Evolutionary conservation across 2,888 invertebrate genomes (phyloP).

Genomic region (Scrobipalpa atriplicella): DNA sequence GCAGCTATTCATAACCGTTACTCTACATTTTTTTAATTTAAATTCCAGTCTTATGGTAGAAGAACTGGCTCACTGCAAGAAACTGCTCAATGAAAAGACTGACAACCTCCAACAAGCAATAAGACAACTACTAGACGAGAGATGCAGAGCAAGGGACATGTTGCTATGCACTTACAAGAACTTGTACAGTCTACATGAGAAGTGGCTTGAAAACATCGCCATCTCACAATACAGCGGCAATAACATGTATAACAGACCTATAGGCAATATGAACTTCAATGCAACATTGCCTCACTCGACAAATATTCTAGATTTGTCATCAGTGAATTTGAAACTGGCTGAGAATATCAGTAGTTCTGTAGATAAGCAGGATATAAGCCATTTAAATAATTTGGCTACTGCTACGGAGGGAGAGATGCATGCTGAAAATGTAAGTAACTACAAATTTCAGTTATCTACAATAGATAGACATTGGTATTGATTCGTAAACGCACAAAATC

Average conservation of each 20-base stretch:
- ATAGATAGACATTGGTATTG: too few relatives aligned
- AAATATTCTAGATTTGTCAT: constrained; percentile 85
- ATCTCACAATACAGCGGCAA: constrained; percentile 69
- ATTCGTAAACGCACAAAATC: too few relatives aligned
- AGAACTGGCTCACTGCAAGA: constrained; percentile 94
- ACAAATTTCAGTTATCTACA: too few relatives aligned
- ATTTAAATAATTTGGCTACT: constrained; percentile 60
- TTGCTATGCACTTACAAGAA: constrained; percentile 85
- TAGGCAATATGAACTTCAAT: constrained; percentile 78
- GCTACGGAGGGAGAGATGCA: constrained; percentile 82
- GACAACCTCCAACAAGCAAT: constrained; percentile 87
- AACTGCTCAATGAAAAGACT: constrained; percentile 87
- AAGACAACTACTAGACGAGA: constrained; percentile 87
- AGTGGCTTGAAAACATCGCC: constrained; percentile 73
- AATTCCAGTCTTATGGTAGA: constrained; percentile 93
- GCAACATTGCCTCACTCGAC: constrained; percentile 77
- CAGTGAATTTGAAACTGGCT: constrained; percentile 84
- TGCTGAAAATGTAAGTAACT: constrained; percentile 81
- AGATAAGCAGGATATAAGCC: constrained; percentile 71
- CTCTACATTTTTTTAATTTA: background rate
- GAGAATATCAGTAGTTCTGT: constrained; percentile 81
- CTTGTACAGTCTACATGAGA: constrained; percentile 75
- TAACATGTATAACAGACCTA: constrained; percentile 66
- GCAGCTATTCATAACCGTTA: background rate
- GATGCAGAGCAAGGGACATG: constrained; percentile 84